Evolutionary conservation across 2,113 vertebrate genomes (phyloP), one percentile per base, ranked within the genome.

Genomic region (Potamarius usumacintae): DNA sequence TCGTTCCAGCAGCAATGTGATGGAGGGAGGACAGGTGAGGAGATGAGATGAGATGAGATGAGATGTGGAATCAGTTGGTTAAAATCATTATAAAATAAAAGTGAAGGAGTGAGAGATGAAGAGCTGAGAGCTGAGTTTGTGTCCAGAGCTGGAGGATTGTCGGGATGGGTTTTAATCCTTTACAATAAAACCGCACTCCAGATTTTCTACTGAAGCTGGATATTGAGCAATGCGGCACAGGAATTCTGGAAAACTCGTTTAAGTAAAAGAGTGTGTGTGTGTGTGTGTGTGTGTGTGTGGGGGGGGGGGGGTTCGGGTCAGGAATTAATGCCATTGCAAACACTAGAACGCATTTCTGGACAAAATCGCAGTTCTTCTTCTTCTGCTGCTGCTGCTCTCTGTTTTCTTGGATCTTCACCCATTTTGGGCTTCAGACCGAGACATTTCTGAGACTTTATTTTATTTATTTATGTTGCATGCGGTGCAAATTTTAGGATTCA

Each of bases 231-330:
- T 18, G 50, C n/a, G 52, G 55, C 27, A 17, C 76, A 55, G 17
- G 25, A 78, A 78, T 27, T 52, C n/a, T 78, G 76, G 76, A 52
- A 78, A 78, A 78, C 76, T 53, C 22, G 50, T 74, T 74, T 74
- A 48, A 78, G 25, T 42, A 42, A 4, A n/a, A 22, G 14, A 0
- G 12, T 25, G 50, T n/a, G 74, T 77, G 74, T 77, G 48, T 78
- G 50, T 53, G 74, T 79, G 77, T 79, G 77, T 79, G 52, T 30
- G 52, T 78, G 50, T 78, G 76, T n/a, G 27, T 11, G 55, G 2
- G 55, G 6, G 78, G 10, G 78, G 10, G 53, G 34, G 34, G 34
- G 34, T 34, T 2, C 34, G 18, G 78, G 53, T 79, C 53, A n/a
- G 53, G 25, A 79, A 79, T 79, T 14, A 18, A 12, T 57, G 15